phyloP scores from a whole-genome alignment of 1,140 invertebrate species.

The Anagrus nilaparvatae region DNA sequence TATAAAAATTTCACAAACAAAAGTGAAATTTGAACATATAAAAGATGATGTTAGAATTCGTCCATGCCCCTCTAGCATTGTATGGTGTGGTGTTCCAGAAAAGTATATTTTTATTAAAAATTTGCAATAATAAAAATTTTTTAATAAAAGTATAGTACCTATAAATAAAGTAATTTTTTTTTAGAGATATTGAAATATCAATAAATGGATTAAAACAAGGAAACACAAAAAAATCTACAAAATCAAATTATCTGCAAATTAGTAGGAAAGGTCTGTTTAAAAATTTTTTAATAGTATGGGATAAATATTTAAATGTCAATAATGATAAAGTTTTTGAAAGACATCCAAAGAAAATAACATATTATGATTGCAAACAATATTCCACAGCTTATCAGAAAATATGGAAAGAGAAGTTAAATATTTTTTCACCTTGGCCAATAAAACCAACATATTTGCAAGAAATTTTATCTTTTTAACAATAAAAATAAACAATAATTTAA shows the following conservation, averaged over 20 bases:
- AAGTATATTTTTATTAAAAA: slow-evolving; percentile 23
- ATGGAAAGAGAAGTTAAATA: slow-evolving; percentile 25
- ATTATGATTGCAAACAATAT: slow-evolving; percentile 31
- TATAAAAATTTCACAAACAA: slow-evolving; percentile 31
- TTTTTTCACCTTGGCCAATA: slow-evolving; percentile 28
- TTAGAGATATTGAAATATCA: slow-evolving; percentile 57
- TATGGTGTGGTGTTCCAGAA: slow-evolving; percentile 46
- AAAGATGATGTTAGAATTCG: slow-evolving; percentile 33
- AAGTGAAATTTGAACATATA: slow-evolving; percentile 35
- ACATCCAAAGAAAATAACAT: slow-evolving; percentile 36
- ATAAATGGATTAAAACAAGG: slow-evolving; percentile 75
- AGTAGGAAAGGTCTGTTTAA: slow-evolving; percentile 55
- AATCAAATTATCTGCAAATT: slow-evolving; percentile 45
- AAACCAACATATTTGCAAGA: slow-evolving; percentile 27
- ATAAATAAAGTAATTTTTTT: slow-evolving; percentile 7
- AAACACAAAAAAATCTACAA: slow-evolving; percentile 65
- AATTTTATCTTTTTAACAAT: slow-evolving; percentile 22
- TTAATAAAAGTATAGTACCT: background rate
- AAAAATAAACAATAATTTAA: too few relatives aligned
- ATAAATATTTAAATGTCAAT: slow-evolving; percentile 20
- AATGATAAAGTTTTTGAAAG: slow-evolving; percentile 15
- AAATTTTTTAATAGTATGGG: slow-evolving; percentile 44
- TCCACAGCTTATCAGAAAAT: slow-evolving; percentile 27
- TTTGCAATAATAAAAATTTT: background rate
- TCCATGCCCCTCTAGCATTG: slow-evolving; percentile 50